These are phyloP conservation scores for Struthio camelus DNA, from an alignment of 2,113 vertebrate species.

Conservation along the genomic window DNA sequence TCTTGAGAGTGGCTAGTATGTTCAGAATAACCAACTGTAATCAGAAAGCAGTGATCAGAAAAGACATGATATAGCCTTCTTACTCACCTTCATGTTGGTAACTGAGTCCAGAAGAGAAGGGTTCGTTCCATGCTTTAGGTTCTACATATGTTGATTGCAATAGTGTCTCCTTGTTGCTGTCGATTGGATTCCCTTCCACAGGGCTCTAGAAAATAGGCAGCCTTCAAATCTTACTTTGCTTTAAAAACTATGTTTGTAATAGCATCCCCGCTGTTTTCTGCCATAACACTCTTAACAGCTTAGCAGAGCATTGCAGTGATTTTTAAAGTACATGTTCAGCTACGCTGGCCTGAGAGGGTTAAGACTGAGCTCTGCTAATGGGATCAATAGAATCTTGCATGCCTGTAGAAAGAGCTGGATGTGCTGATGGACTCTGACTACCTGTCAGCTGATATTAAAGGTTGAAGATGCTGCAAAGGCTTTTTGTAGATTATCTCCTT, in stretches of 20 bases:
- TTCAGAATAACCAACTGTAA: background rate
- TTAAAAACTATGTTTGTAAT: background rate
- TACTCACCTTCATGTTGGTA: background rate
- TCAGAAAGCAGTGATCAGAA: background rate
- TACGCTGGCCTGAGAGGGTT: slow-evolving; percentile 25
- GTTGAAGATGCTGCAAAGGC: background rate
- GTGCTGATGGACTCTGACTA: slow-evolving; percentile 24
- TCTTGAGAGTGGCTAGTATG: background rate
- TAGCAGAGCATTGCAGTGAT: background rate
- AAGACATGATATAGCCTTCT: background rate
- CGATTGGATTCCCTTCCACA: background rate
- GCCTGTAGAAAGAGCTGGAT: background rate
- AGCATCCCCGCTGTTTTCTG: background rate
- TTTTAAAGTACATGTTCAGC: slow-evolving; percentile 17
- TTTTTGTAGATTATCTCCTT: background rate
- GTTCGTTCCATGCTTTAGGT: background rate
- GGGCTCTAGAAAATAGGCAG: background rate
- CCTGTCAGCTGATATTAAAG: slow-evolving; percentile 20
- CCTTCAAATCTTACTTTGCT: background rate
- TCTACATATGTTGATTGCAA: background rate
- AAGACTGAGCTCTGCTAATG: slow-evolving; percentile 22
- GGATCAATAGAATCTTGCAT: slow-evolving; percentile 19
- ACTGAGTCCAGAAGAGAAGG: background rate
- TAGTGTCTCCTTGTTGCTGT: background rate
- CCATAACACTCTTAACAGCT: background rate